phyloP scores from a whole-genome alignment of 1,140 invertebrate species.

The Macrobrachium nipponense region DNA sequence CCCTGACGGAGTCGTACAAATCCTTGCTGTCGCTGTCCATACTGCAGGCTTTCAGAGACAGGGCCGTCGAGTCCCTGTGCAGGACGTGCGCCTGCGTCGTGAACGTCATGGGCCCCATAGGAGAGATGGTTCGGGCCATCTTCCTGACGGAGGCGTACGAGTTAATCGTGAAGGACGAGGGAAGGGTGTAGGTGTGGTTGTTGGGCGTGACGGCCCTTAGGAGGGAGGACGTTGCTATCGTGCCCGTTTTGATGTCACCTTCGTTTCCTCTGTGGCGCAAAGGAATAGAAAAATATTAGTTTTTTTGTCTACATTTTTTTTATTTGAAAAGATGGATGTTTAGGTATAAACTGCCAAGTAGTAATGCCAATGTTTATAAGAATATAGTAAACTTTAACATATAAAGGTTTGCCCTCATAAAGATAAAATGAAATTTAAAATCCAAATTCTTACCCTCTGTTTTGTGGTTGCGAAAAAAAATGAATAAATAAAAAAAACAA shows the following conservation, averaged over 20 bases:
- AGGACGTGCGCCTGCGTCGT: slow-evolving; percentile 28
- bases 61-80: slow-evolving; percentile 32
- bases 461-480: no score
- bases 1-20: slow-evolving; percentile 27
- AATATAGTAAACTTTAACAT: no score
- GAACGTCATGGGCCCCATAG: slow-evolving; percentile 42
- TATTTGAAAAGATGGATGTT: no score
- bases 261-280: slow-evolving; percentile 34
- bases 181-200: slow-evolving; percentile 60
- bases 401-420: no score
- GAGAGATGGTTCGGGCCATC: slow-evolving; percentile 34
- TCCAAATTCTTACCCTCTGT: no score
- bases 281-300: background rate
- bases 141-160: slow-evolving; percentile 59
- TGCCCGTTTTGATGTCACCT: slow-evolving; percentile 38
- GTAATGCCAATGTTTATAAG: no score
- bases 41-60: slow-evolving; percentile 36
- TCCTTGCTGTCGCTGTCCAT: slow-evolving; percentile 51
- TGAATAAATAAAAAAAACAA: no score
- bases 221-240: slow-evolving; percentile 49
- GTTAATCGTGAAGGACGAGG: slow-evolving; percentile 59
- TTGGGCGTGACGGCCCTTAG: slow-evolving; percentile 50
- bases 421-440: no score
- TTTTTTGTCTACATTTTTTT: no score
- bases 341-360: no score